Conservation (phyloP, 2,888 invertebrate genomes). For the Rhopalosiphum nymphaeae region DNA sequence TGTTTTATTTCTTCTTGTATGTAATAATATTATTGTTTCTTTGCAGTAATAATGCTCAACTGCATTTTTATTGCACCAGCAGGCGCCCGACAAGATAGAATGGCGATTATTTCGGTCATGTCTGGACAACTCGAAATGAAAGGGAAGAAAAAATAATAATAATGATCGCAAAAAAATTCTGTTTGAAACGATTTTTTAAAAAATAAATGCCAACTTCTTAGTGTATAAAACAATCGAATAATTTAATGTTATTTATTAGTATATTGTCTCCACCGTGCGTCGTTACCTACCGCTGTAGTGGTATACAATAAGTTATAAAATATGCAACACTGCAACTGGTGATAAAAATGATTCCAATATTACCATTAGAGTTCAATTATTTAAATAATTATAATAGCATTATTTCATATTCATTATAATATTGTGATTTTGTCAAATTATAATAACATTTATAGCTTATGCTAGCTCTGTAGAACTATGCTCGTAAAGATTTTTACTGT, state of each 20-base stretch:
- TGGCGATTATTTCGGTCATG: slow-evolving; percentile 30
- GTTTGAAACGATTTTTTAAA: not conserved
- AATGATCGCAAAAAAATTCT: not conserved
- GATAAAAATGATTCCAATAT: not conserved
- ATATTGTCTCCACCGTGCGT: not conserved
- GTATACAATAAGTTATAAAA: not conserved
- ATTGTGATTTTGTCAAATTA: not conserved
- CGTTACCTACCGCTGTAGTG: not conserved
- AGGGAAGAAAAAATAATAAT: slow-evolving; percentile 10
- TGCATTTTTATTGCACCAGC: slow-evolving; percentile 39
- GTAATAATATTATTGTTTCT: slow-evolving; percentile 27
- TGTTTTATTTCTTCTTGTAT: not conserved
- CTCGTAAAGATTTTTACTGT: not conserved
- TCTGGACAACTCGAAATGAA: slow-evolving; percentile 26
- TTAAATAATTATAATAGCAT: not conserved
- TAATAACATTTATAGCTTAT: not conserved
- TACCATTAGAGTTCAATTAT: not conserved
- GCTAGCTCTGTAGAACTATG: not conserved
- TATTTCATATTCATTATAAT: not conserved
- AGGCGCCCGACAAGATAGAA: slow-evolving; percentile 45
- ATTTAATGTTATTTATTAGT: slow-evolving; percentile 7
- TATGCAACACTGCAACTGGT: not conserved
- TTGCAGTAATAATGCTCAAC: not conserved
- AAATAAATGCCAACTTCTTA: not conserved
- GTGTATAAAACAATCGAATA: not conserved